Conservation (phyloP, 2,797 vertebrate species). For the Halcyon badia region DNA sequence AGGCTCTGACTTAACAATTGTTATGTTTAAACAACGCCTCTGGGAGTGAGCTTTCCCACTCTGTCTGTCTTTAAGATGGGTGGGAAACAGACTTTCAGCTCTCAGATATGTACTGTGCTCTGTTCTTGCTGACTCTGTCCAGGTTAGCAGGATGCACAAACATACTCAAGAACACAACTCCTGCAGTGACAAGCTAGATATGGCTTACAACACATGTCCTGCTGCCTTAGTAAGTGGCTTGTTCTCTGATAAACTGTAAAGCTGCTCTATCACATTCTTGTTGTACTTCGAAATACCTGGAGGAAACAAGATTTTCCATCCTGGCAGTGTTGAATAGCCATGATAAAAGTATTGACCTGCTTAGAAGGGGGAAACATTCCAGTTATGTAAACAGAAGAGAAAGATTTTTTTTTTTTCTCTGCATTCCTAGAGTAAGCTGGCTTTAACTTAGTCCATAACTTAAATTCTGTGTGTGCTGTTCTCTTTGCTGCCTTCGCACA, state of each 20-base stretch:
- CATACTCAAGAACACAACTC: background rate
- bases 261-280: background rate
- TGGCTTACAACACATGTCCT: background rate
- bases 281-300: constrained; percentile 21
- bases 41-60: background rate
- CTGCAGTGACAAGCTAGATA: background rate
- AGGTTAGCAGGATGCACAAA: constrained; percentile 24
- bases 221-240: background rate
- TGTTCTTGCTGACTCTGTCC: background rate
- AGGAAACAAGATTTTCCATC: constrained; percentile 29
- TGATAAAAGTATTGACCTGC: constrained; percentile 23
- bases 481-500: background rate
- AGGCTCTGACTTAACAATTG: background rate
- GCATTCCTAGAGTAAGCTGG: constrained; percentile 59
- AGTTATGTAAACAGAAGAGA: constrained; percentile 57
- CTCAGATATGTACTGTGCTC: background rate
- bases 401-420: background rate
- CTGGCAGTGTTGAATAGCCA: background rate
- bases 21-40: background rate
- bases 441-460: constrained; percentile 45
- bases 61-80: background rate
- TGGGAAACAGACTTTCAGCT: constrained; percentile 20
- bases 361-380: constrained; percentile 44
- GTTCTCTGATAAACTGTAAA: constrained; percentile 18
- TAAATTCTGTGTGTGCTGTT: background rate